Evolutionary conservation across 35 echinoderm and acorn worm species (phyloP), one percentile per base, ranked within the genome.

Genomic region (Eucidaris tribuloides): DNA sequence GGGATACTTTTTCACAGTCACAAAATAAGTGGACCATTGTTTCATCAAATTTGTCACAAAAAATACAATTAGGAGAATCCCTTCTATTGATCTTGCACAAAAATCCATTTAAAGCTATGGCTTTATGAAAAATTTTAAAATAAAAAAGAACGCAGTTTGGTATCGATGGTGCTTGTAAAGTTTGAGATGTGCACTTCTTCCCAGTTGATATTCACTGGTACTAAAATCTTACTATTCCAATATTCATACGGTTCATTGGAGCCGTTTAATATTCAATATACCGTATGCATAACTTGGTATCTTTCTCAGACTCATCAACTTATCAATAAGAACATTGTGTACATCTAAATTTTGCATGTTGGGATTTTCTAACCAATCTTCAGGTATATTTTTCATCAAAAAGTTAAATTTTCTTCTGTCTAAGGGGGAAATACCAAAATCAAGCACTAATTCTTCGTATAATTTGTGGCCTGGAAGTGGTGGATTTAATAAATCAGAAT

Each of bases 101-200:
- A 70, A 70, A 70, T 31, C 19, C 4, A 70, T 70, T 70, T 34
- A 70, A 70, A n/a, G n/a, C n/a, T n/a, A n/a, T n/a, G n/a, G n/a
- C n/a, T n/a, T n/a, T n/a, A n/a, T n/a, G n/a, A n/a, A n/a, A n/a
- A n/a, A n/a, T n/a, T n/a, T n/a, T n/a, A n/a, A n/a, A n/a, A n/a
- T n/a, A n/a, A n/a, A n/a, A n/a, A 70, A 3, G 64, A 70, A 33
- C 64, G 29, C 0, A 70, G 38, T 70, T 68, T 68, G 28, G 63
- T 68, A 18, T 68, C 63, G 36, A 5, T 5, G 32, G 64, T 70
- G 38, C 64, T 33, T 33, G 19, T 33, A 70, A 9, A 68, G 36
- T 52, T 68, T 32, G 63, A 68, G 38, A 34, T 70, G 38, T 4
- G 4, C 13, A 70, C 9, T n/a, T n/a, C n/a, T n/a, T n/a, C n/a